A percentile compares a stretch with the other conserved stretches of the same genome.
Evolutionary conservation across 2,888 invertebrate species (phyloP).

Genomic region (Eupsilia transversa): DNA sequence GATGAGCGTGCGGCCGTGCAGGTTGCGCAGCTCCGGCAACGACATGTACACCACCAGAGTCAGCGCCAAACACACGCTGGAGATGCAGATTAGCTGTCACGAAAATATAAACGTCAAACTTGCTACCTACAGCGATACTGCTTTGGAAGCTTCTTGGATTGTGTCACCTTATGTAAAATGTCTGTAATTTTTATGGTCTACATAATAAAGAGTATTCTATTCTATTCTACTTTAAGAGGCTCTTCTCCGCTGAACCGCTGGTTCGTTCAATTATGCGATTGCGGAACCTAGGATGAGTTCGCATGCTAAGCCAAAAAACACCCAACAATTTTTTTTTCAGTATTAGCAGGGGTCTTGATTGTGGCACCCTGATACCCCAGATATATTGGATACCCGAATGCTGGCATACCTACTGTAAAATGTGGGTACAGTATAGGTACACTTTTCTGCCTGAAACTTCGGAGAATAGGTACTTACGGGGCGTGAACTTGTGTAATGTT

Average conservation of each 20-base stretch:
- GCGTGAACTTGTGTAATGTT: not conserved
- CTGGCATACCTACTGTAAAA: not conserved
- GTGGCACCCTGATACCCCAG: too few species aligned
- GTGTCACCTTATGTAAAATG: too few species aligned
- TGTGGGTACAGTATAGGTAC: not conserved
- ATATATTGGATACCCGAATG: too few species aligned
- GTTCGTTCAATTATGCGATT: too few species aligned
- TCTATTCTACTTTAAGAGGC: too few species aligned
- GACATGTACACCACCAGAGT: constrained; percentile 92
- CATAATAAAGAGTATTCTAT: too few species aligned
- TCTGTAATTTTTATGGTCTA: too few species aligned
- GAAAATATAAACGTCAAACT: constrained; percentile 21
- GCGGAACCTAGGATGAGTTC: not conserved
- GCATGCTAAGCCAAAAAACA: not conserved
- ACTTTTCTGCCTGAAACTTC: not conserved
- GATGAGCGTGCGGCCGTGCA: constrained; percentile 94
- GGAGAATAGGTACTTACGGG: not conserved
- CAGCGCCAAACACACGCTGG: constrained; percentile 92
- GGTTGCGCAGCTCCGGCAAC: constrained; percentile 92
- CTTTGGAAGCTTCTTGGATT: not conserved
- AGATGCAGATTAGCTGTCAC: constrained; percentile 88
- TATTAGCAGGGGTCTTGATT: not conserved
- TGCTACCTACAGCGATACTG: not conserved
- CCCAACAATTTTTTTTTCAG: not conserved
- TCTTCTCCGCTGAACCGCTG: too few species aligned